Conservation (phyloP, 2,888 invertebrate genomes). For the Eumerus sabulonum region DNA sequence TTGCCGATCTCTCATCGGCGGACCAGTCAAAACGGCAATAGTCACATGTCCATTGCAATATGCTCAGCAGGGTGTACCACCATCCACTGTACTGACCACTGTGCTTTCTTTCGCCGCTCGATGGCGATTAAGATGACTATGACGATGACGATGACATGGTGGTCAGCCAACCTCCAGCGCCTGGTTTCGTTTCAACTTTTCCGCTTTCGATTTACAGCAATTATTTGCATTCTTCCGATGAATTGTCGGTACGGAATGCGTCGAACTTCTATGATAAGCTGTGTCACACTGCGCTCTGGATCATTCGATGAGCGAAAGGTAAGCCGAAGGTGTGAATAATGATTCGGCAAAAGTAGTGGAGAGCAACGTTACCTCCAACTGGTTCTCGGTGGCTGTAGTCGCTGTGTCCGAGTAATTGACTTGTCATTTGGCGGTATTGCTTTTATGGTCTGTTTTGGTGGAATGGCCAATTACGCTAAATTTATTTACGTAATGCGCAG, state of each 20-base stretch:
- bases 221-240: conserved; percentile 66
- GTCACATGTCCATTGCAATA: conserved; percentile 60
- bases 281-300: conserved; percentile 19
- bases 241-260: conserved; percentile 48
- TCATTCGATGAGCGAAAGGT: conserved; percentile 17
- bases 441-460: conserved; percentile 50
- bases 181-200: conserved; percentile 56
- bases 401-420: conserved; percentile 51
- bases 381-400: conserved; percentile 23
- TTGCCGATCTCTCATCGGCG: conserved; percentile 19
- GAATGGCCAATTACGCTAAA: conserved; percentile 57
- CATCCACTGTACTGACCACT: conserved; percentile 8
- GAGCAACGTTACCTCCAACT: conserved; percentile 19
- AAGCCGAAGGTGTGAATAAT: conserved; percentile 62
- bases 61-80: conserved; percentile 56
- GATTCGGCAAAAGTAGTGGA: conserved; percentile 17
- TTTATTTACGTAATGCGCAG: conserved; percentile 45
- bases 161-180: background rate
- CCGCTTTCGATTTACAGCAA: conserved; percentile 66
- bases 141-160: conserved; percentile 52
- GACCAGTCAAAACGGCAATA: conserved; percentile 63
- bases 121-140: conserved; percentile 60
- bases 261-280: background rate
- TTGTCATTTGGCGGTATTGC: conserved; percentile 52
- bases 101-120: conserved; percentile 50